A percentile compares a stretch with the other conserved stretches of the same genome.
Evolutionary conservation across 92 coral and sea anemone species (phyloP).

Genomic region (Palythoa grandis): DNA sequence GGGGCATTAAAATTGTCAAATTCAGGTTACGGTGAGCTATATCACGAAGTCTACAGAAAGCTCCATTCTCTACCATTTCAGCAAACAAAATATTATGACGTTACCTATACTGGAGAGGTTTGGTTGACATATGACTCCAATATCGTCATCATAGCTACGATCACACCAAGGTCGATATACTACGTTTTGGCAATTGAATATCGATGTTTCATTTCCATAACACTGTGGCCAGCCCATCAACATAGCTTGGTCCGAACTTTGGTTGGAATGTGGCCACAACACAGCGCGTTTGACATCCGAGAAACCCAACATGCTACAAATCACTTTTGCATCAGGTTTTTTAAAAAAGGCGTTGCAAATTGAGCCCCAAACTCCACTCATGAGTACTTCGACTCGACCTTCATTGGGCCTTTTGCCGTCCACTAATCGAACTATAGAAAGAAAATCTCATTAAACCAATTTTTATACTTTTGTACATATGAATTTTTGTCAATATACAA

Average conservation of each 20-base stretch:
- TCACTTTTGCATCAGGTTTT: background rate
- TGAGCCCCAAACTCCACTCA: constrained; percentile 17
- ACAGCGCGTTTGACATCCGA: background rate
- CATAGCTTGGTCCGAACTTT: background rate
- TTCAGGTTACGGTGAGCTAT: too few relatives aligned
- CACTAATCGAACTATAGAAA: background rate
- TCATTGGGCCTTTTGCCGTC: background rate
- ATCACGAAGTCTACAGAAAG: too few relatives aligned
- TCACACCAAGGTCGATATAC: background rate
- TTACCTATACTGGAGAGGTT: background rate
- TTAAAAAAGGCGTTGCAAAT: background rate
- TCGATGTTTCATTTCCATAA: constrained; percentile 23
- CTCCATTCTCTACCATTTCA: background rate
- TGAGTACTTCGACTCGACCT: constrained; percentile 27
- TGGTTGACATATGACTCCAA: constrained; percentile 25
- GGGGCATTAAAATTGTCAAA: too few relatives aligned
- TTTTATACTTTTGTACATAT: too few relatives aligned
- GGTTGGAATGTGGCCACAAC: constrained; percentile 10
- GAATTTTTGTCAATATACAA: too few relatives aligned
- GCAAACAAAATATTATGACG: too few relatives aligned
- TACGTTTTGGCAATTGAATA: constrained; percentile 9
- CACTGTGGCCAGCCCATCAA: constrained; percentile 12
- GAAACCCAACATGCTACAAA: constrained; percentile 17
- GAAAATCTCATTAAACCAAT: too few relatives aligned
- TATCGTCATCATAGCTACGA: background rate